Evolutionary conservation across 2,797 vertebrate species (phyloP).

Genomic region (Hydrolagus colliei): DNA sequence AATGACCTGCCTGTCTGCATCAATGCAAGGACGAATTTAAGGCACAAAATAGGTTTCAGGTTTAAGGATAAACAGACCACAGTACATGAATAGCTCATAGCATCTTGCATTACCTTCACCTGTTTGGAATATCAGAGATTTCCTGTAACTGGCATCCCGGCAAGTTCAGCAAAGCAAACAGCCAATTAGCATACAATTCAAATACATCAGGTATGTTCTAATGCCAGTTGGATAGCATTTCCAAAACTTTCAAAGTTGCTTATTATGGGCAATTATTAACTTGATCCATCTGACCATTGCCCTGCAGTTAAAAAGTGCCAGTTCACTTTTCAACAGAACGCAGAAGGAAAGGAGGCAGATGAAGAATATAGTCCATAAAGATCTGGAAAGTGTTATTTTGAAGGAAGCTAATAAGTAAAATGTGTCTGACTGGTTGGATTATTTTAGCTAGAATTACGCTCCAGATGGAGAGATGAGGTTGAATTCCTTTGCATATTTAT

Average conservation of each 20-base stretch:
- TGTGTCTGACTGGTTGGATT: background rate
- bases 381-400: background rate
- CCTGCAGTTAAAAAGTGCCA: background rate
- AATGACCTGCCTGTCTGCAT: background rate
- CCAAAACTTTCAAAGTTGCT: background rate
- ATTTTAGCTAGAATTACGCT: background rate
- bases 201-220: background rate
- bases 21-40: constrained; percentile 13
- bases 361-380: background rate
- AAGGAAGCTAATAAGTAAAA: background rate
- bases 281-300: background rate
- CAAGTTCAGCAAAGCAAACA: background rate
- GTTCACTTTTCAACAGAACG: background rate
- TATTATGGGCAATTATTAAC: background rate
- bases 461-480: background rate
- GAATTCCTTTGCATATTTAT: background rate
- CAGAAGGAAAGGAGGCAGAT: background rate
- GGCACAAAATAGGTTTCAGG: background rate
- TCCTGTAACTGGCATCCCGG: background rate
- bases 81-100: background rate
- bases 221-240: background rate
- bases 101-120: background rate
- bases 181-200: background rate
- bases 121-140: background rate
- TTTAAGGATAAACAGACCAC: constrained; percentile 4